Evolutionary conservation across 2,888 invertebrate genomes (phyloP).

Genomic region (Aproaerema taeniolella): DNA sequence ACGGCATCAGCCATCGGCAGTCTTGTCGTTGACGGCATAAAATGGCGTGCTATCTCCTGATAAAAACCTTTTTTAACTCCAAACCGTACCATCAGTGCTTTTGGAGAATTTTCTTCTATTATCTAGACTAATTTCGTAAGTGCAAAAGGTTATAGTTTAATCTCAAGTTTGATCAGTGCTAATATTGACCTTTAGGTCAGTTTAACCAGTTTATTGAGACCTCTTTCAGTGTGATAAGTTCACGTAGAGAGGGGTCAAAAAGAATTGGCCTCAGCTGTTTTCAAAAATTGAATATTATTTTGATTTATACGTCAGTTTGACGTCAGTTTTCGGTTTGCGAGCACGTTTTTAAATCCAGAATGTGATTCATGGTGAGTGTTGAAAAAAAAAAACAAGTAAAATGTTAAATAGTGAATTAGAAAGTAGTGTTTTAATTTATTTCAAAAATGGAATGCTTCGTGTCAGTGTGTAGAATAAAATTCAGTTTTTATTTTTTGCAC

Average conservation of each 20-base stretch:
- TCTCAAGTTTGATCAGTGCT: no score
- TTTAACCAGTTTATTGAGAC: constrained; percentile 2
- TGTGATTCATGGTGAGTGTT: constrained; percentile 72
- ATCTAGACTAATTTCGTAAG: constrained; percentile 5
- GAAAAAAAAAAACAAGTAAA: no score
- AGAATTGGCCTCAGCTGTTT: constrained; percentile 57
- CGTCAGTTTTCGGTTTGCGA: constrained; percentile 47
- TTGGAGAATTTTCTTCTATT: constrained; percentile 9
- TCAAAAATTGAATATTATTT: constrained; percentile 61
- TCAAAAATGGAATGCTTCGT: constrained; percentile 44
- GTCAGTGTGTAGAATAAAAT: constrained; percentile 26
- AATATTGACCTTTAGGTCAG: no score
- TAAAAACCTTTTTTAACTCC: constrained; percentile 3
- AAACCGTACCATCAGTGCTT: constrained; percentile 2
- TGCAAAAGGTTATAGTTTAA: constrained; percentile 6
- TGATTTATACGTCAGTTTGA: constrained; percentile 48
- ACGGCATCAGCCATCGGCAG: constrained; percentile 13
- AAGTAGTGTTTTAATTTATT: constrained; percentile 29
- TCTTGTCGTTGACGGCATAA: constrained; percentile 28
- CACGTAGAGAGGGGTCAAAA: constrained; percentile 26
- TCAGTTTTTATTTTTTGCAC: constrained; percentile 6
- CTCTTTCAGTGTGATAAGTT: not conserved
- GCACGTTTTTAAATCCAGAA: constrained; percentile 46
- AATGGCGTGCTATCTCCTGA: constrained; percentile 39
- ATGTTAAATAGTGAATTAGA: constrained; percentile 37